phyloP scores from a whole-genome alignment of 2,888 invertebrate genomes.

The Steinernema hermaphroditum region DNA sequence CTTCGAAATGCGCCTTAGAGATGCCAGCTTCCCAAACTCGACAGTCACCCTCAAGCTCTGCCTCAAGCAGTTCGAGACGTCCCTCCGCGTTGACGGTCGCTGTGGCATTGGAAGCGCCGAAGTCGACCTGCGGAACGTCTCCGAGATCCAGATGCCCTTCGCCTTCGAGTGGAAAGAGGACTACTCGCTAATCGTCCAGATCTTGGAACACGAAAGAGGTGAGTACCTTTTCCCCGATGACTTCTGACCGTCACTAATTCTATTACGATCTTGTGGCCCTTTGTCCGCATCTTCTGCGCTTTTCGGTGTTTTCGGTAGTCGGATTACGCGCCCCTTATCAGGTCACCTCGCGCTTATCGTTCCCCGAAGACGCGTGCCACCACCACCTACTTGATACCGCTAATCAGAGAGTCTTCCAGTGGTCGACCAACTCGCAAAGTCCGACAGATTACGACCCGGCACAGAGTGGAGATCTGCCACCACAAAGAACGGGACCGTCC shows the following conservation, averaged over 20 bases:
- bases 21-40: not conserved
- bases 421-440: constrained; percentile 27
- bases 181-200: constrained; percentile 20
- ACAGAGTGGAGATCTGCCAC: not conserved
- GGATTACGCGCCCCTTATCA: constrained; percentile 16
- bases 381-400: not conserved
- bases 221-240: too few species aligned
- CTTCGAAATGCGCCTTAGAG: constrained; percentile 1
- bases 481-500: constrained; percentile 1
- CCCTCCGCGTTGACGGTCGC: constrained; percentile 9
- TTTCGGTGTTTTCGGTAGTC: constrained; percentile 26
- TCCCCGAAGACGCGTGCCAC: constrained; percentile 10
- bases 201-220: not conserved
- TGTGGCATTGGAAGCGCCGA: constrained; percentile 11
- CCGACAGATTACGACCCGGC: constrained; percentile 17
- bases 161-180: constrained; percentile 22
- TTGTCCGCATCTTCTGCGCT: not conserved
- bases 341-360: constrained; percentile 12
- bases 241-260: constrained; percentile 21
- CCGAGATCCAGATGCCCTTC: constrained; percentile 3
- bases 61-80: constrained; percentile 12
- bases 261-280: constrained; percentile 14
- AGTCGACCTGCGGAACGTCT: not conserved
- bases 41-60: not conserved
- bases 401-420: not conserved